Percentiles rank a stretch among this genome's conserved stretches.
phyloP scores from a whole-genome alignment of 2,113 vertebrate species.

The Leiothrix lutea region DNA sequence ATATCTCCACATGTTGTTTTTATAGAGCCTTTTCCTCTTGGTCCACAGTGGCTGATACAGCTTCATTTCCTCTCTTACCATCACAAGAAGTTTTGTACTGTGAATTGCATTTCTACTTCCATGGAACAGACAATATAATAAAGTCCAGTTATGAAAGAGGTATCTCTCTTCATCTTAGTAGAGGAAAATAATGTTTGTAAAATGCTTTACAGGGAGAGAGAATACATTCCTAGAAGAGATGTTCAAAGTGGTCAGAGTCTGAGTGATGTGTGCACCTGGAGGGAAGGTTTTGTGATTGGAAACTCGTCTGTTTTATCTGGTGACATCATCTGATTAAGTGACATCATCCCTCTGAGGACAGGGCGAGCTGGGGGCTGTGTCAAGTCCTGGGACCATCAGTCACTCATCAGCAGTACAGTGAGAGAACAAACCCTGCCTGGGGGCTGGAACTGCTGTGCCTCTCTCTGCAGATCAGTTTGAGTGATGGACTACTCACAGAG shows the following conservation, averaged over 20 bases:
- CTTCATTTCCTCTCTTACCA: not conserved
- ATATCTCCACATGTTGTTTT: not conserved
- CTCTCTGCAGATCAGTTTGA: not conserved
- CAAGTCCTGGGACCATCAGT: not conserved
- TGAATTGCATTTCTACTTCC: not conserved
- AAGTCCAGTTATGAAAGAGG: not conserved
- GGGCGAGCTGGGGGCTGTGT: not conserved
- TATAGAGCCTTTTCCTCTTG: not conserved
- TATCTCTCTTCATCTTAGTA: not conserved
- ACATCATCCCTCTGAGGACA: not conserved
- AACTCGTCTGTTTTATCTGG: not conserved
- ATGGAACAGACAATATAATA: not conserved
- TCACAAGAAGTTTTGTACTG: not conserved
- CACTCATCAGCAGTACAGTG: fast-evolving
- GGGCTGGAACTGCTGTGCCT: not conserved
- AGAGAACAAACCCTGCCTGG: not conserved
- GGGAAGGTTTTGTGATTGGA: not conserved
- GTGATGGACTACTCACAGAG: not conserved
- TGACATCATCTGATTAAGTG: not conserved
- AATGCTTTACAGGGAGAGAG: not conserved
- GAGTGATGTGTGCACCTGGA: not conserved
- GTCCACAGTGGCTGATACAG: not conserved
- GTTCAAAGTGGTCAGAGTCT: not conserved
- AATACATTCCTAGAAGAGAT: not conserved
- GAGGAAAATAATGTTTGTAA: not conserved